Conservation (phyloP, 2,113 vertebrate genomes). For the Phylloscopus trochilus region DNA sequence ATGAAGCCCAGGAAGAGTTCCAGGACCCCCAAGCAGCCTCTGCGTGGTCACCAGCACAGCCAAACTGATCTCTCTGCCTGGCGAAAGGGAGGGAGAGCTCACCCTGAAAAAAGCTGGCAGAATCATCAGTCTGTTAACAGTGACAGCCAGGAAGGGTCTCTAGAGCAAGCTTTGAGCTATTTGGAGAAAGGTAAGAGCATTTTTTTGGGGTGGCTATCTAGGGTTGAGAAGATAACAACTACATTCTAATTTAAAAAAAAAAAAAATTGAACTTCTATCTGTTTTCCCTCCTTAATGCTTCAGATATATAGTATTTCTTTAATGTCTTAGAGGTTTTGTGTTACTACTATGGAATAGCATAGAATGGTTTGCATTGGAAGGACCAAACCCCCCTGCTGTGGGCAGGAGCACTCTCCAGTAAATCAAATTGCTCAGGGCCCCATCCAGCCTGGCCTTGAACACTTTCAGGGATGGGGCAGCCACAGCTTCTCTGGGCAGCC, state of each 20-base stretch:
- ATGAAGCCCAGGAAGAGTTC: constrained; percentile 19
- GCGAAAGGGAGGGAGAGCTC: neutral
- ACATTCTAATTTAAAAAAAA: neutral
- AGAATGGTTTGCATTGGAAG: neutral
- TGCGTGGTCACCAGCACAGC: neutral
- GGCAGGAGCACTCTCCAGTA: neutral
- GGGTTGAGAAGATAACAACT: neutral
- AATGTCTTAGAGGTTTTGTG: neutral
- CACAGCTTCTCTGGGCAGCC: neutral
- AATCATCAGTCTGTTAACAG: neutral
- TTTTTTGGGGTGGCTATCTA: neutral
- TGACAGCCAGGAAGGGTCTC: constrained; percentile 44
- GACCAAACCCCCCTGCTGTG: neutral
- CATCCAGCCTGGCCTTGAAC: neutral
- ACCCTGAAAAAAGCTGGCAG: neutral
- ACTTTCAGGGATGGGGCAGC: neutral
- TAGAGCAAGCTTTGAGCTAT: constrained; percentile 77
- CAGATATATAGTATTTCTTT: neutral
- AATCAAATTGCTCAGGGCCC: neutral
- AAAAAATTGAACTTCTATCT: neutral
- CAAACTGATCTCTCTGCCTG: constrained; percentile 47
- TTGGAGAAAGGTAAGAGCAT: constrained; percentile 71
- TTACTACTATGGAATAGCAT: neutral
- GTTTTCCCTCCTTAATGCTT: neutral
- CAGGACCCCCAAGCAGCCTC: neutral